Conservation (phyloP, 2,797 vertebrate genomes). For the Australoheros facetus region DNA sequence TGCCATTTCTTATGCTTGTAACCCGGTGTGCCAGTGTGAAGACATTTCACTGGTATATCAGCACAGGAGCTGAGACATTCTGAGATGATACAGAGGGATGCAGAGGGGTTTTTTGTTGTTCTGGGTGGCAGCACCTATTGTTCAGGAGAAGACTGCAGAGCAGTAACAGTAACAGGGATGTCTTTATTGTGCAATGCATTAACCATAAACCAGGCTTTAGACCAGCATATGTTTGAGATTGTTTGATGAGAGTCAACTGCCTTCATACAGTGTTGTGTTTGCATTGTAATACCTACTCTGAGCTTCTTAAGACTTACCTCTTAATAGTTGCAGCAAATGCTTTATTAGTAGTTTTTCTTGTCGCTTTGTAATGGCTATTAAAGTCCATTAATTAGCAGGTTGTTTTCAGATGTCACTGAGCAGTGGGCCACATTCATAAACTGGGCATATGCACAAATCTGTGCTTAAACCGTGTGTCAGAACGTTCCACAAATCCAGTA, state of each 20-base stretch:
- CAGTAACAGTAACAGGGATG: not conserved
- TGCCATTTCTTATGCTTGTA: not conserved
- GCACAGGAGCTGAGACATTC: not conserved
- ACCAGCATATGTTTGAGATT: not conserved
- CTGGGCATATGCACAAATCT: not conserved
- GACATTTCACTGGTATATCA: not conserved
- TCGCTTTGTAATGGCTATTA: not conserved
- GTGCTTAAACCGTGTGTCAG: not conserved
- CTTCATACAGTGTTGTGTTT: not conserved
- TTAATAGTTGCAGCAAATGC: too few relatives aligned
- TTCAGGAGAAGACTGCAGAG: not conserved
- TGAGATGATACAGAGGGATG: rapidly evolving
- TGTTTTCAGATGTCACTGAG: not conserved
- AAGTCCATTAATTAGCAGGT: not conserved
- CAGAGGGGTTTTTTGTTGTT: not conserved
- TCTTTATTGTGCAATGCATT: not conserved
- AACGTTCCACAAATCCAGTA: not conserved
- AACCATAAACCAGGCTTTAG: not conserved
- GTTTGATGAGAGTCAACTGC: not conserved
- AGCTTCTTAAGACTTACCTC: not conserved
- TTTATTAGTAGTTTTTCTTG: not conserved
- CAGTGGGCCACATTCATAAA: not conserved
- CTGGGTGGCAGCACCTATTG: not conserved
- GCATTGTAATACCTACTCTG: not conserved
- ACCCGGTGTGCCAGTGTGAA: not conserved